Evolutionary conservation across 2,797 vertebrate genomes (phyloP).

Genomic region (Lepidocolaptes lacrymiger): DNA sequence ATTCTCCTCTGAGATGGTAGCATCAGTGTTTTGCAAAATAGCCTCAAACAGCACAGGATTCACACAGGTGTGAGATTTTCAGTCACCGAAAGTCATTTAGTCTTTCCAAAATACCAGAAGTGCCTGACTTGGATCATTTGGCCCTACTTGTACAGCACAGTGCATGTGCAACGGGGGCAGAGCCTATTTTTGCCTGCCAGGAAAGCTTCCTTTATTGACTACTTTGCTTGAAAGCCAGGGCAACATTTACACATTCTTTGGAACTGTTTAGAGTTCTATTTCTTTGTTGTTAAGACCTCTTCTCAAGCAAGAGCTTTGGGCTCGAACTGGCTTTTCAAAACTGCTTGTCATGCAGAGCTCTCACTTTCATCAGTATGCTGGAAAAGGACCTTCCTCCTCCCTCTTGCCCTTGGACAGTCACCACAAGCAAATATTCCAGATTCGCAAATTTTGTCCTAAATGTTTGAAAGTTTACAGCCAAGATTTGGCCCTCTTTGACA

Average conservation of each 20-base stretch:
- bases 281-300: background rate
- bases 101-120: background rate
- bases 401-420: background rate
- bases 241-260: background rate
- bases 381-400: background rate
- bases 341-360: background rate
- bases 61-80: background rate
- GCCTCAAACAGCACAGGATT: background rate
- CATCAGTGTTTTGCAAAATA: background rate
- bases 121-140: background rate
- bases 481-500: background rate
- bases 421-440: background rate
- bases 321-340: background rate
- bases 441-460: background rate
- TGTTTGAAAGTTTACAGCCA: background rate
- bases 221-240: background rate
- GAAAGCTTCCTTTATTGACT: background rate
- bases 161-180: background rate
- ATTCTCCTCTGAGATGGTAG: background rate
- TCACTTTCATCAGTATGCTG: fast-evolving
- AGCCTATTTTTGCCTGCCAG: background rate
- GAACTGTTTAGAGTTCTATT: background rate
- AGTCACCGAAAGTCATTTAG: background rate
- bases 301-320: background rate
- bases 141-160: background rate